Evolutionary conservation across 1,140 invertebrate species (phyloP).

Genomic region (Druon quercuslanigerum): DNA sequence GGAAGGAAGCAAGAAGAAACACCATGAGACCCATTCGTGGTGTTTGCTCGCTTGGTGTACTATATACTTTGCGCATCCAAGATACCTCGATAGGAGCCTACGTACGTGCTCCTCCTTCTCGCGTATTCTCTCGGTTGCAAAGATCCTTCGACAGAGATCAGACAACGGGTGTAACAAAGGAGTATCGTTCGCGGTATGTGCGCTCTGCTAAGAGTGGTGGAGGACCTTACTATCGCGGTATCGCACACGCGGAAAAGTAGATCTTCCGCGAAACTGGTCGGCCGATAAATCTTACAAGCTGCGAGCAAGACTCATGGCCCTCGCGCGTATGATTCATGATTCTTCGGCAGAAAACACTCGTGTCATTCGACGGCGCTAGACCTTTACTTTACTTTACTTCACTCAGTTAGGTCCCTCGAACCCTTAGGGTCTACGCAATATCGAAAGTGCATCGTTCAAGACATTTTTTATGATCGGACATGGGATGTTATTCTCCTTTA

Average conservation of each 20-base stretch:
- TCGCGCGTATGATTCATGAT: conserved; percentile 38
- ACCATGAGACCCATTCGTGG: background rate
- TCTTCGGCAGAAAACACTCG: background rate
- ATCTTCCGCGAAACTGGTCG: conserved; percentile 30
- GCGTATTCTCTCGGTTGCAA: conserved; percentile 25
- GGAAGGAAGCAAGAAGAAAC: too few species aligned
- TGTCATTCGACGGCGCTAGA: conserved; percentile 33
- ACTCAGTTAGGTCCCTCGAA: background rate
- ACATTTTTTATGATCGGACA: too few species aligned
- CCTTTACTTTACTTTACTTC: conserved; percentile 14
- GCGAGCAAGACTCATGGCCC: conserved; percentile 35
- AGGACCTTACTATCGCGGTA: conserved; percentile 32
- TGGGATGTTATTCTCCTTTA: too few species aligned
- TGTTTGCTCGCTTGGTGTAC: conserved; percentile 18
- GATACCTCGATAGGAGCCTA: conserved; percentile 38
- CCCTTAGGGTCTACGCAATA: conserved; percentile 3
- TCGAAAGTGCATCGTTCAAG: background rate
- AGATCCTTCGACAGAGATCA: conserved; percentile 41
- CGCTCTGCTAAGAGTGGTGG: background rate
- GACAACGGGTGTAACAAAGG: conserved; percentile 40
- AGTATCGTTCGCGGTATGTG: conserved; percentile 35
- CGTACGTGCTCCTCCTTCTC: conserved; percentile 33
- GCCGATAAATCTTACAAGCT: conserved; percentile 40
- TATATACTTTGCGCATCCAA: conserved; percentile 34
- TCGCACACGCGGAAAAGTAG: conserved; percentile 37